Base-by-base conservation (phyloP, 23 tunicate genomes). In the Trididemnum clinides region DNA sequence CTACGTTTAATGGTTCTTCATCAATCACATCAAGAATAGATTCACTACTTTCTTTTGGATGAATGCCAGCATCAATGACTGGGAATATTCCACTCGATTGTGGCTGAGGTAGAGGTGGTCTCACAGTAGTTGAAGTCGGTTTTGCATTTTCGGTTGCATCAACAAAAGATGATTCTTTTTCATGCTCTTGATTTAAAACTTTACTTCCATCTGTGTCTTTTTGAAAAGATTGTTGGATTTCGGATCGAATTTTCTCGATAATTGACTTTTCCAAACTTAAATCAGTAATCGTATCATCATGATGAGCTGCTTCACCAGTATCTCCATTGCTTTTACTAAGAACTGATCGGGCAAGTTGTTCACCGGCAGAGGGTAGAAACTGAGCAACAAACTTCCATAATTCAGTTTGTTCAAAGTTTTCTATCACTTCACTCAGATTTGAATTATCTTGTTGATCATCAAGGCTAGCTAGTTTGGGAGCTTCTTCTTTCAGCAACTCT, bases 331-430 rank as follows among this genome's bases (percentile, higher is more conserved):
- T 30, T 29, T 31, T 37, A 69, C 32, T 20, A 33, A 33, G 12
- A 19, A 12, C 7, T 18, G 25, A 20, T 18, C 10, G 54, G 19
- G 80, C 57, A 12, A 73, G 4, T 18, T 10, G 27, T 5, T 31
- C 37, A 66, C 2, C 58, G 1, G 80, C 87, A 15, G 82, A 44
- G 36, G 97, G 97, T 22, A 92, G 57, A 69, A 92, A 92, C 81
- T 92, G 97, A 15, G 87, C 33, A n/a, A 90, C 90, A 70, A 87
- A 92, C 51, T 87, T 92, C 97, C 97, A 92, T 36, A 92, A 70
- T 30, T 92, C 88, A 0, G 97, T 92, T 32, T 92, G 84, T 33
- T 92, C 97, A 82, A 92, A 92, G 65, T 92, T 92, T 33, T 78
- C 85, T 33, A 92, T 92, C 35, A 74, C 91, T 28, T 83, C 85